Evolutionary conservation across 2,888 invertebrate genomes (phyloP).

Genomic region (Scaptomyza cyrtandrae): DNA sequence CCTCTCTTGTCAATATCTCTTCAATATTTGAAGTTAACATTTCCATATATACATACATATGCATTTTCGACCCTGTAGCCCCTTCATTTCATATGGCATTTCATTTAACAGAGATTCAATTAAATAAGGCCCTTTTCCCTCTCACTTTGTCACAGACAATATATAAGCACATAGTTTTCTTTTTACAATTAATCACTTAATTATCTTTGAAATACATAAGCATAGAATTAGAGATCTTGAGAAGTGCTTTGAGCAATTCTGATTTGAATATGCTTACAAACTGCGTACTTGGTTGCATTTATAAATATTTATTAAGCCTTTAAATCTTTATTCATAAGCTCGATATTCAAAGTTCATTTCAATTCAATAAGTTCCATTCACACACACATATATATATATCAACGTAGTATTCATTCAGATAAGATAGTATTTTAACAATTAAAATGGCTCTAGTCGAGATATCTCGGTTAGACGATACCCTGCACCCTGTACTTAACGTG

Average conservation of each 20-base stretch:
- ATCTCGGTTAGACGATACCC: too few relatives aligned
- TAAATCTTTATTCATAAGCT: neutral
- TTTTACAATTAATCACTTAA: constrained; percentile 14
- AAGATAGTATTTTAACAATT: too few relatives aligned
- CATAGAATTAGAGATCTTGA: neutral
- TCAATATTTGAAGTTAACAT: constrained; percentile 11
- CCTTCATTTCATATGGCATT: constrained; percentile 10
- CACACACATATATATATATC: too few relatives aligned
- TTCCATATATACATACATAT: constrained; percentile 4
- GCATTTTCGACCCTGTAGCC: constrained; percentile 17
- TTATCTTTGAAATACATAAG: constrained; percentile 5
- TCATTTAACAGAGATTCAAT: constrained; percentile 15
- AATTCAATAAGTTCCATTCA: too few relatives aligned
- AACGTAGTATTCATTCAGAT: too few relatives aligned
- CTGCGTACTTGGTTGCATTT: neutral
- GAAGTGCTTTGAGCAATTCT: neutral
- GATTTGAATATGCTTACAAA: neutral
- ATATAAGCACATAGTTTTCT: neutral
- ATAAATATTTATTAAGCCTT: neutral
- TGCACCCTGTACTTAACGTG: too few relatives aligned
- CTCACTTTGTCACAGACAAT: neutral
- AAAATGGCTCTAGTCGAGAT: too few relatives aligned
- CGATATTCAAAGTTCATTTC: neutral
- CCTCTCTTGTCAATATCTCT: constrained; percentile 18
- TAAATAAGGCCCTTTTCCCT: neutral